These are phyloP conservation scores for Dasysyrphus tricinctus DNA, from an alignment of 2,888 invertebrate species.

Conservation along the genomic window DNA sequence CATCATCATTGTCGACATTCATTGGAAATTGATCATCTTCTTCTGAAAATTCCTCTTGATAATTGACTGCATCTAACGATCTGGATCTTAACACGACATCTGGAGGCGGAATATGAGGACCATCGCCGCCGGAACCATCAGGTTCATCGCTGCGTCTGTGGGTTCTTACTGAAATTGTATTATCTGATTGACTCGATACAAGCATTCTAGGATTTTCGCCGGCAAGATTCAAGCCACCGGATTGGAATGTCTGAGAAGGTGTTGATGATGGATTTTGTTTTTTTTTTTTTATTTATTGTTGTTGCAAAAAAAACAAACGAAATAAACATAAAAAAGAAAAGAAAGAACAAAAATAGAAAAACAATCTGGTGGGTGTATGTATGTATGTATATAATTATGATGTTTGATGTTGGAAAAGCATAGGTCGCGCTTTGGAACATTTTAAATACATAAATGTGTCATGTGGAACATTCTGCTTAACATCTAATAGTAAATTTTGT, in stretches of 20 bases:
- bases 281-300: constrained; percentile 14
- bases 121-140: constrained; percentile 69
- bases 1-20: constrained; percentile 47
- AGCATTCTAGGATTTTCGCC: constrained; percentile 76
- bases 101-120: constrained; percentile 33
- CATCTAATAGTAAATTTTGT: not conserved
- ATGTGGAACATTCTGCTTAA: constrained; percentile 22
- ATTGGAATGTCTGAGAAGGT: constrained; percentile 76
- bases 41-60: constrained; percentile 78
- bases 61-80: constrained; percentile 78
- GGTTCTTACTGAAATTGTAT: constrained; percentile 76
- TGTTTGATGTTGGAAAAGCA: constrained; percentile 21
- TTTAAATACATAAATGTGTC: constrained; percentile 12
- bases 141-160: constrained; percentile 52
- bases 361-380: constrained; percentile 57
- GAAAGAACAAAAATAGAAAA: constrained; percentile 71
- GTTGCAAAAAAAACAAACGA: constrained; percentile 61
- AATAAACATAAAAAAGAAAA: constrained; percentile 73
- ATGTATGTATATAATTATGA: constrained; percentile 34
- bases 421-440: constrained; percentile 4
- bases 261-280: constrained; percentile 55
- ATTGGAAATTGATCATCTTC: constrained; percentile 76
- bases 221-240: constrained; percentile 52
- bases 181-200: constrained; percentile 81
- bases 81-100: constrained; percentile 68